Evolutionary conservation across 1,140 invertebrate species (phyloP), one percentile per base, ranked within the genome.

Genomic region (Plutomurus gul): DNA sequence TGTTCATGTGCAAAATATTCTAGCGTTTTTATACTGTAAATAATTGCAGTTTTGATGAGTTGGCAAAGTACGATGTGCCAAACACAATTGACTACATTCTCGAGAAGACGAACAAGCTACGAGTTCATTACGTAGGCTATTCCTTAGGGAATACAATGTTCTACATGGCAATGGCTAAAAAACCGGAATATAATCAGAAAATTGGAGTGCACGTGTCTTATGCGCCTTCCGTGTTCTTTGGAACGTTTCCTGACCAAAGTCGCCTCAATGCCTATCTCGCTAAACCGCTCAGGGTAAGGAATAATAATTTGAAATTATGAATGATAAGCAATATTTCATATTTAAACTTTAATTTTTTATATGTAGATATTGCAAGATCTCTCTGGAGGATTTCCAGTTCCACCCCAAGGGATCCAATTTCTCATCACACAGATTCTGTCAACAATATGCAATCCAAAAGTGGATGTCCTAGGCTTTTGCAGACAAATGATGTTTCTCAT

Each of bases 11-110:
- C n/a, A n/a, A n/a, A n/a, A n/a, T n/a, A n/a, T n/a, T n/a, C n/a
- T n/a, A n/a, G n/a, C n/a, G n/a, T n/a, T n/a, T n/a, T n/a, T n/a
- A n/a, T n/a, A n/a, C n/a, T n/a, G n/a, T n/a, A n/a, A 0, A 30
- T 70, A 10, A 39, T 33, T 37, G 22, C 40, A 75, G 40, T 81
- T 76, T 86, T 82, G 92, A 95, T 82, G 92, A 95, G 85, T 93
- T 95, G 84, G 93, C 92, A 6, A 85, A 87, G 0, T 90, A 90
- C 75, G 94, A 95, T 86, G 81, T 94, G 33, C 92, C 93, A n/a
- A 90, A 92, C 0, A 91, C 92, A 88, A 90, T 95, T 16, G 90
- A 94, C 80, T 88, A 90, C 78, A 88, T 91, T 10, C 82, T 93
- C 3, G 84, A 89, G 4, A 81, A 75, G 1, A 91, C 92, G 0